Percentiles rank a stretch among this genome's conserved stretches.
phyloP scores from a whole-genome alignment of 1,140 invertebrate genomes.

The Drosophila willistoni region DNA sequence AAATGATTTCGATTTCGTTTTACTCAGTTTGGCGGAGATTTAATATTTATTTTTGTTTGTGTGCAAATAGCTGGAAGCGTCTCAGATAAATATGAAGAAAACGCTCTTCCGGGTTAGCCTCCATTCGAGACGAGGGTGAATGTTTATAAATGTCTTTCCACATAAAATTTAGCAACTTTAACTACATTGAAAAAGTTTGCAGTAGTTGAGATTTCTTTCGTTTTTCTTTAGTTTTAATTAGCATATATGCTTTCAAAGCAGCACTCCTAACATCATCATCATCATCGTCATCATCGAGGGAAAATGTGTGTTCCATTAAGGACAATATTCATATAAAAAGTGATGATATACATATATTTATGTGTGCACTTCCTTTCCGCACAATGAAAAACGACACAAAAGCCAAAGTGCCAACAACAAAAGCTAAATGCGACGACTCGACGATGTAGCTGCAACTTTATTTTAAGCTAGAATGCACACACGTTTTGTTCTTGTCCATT shows the following conservation, averaged over 20 bases:
- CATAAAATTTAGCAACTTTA: neutral
- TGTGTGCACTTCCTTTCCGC: conserved; percentile 35
- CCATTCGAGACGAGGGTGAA: neutral
- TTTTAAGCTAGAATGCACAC: conserved; percentile 80
- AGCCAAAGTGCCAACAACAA: conserved; percentile 74
- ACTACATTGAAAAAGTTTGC: neutral
- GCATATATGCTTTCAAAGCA: conserved; percentile 58
- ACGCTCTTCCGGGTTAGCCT: too few relatives aligned
- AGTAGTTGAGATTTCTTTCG: neutral
- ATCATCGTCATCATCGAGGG: conserved; percentile 14
- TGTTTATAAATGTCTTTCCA: conserved; percentile 5
- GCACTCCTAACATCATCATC: conserved; percentile 28
- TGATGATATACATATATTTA: conserved; percentile 57
- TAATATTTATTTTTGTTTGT: conserved; percentile 82
- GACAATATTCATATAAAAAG: conserved; percentile 43
- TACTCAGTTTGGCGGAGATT: conserved; percentile 70
- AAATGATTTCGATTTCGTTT: conserved; percentile 75
- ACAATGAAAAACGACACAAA: conserved; percentile 81
- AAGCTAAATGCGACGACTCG: conserved; percentile 31
- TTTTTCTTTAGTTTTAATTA: conserved; percentile 51
- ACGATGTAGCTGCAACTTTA: conserved; percentile 68
- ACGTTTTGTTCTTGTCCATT: conserved; percentile 35
- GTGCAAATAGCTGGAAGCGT: conserved; percentile 79
- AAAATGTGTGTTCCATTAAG: conserved; percentile 51
- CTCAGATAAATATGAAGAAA: conserved; percentile 48